Conservation (phyloP, 2,113 vertebrate species). For the Scytalopus superciliaris region DNA sequence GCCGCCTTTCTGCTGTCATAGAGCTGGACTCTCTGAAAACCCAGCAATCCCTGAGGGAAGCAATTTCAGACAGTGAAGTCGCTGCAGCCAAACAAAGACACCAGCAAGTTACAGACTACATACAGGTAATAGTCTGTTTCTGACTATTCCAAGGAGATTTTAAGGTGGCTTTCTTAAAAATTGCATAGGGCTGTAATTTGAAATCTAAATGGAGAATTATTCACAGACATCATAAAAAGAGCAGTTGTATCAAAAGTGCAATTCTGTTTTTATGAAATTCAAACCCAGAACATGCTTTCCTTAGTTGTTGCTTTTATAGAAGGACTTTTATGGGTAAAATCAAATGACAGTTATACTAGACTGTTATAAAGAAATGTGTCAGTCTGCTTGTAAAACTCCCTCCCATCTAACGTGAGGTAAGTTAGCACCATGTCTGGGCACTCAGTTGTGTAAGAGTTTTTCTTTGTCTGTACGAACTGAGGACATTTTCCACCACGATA, state of each 20-base stretch:
- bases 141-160: constrained; percentile 57
- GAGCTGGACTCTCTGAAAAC: constrained; percentile 96
- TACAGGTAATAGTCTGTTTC: constrained; percentile 84
- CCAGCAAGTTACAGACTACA: constrained; percentile 91
- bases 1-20: constrained; percentile 93
- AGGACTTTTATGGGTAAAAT: constrained; percentile 63
- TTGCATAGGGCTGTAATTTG: constrained; percentile 55
- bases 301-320: constrained; percentile 62
- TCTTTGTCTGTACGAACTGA: background rate
- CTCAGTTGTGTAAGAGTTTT: background rate
- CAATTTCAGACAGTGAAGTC: constrained; percentile 93
- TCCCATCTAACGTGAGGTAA: background rate
- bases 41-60: constrained; percentile 95
- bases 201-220: constrained; percentile 72
- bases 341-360: constrained; percentile 62
- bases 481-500: background rate
- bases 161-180: constrained; percentile 64
- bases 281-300: constrained; percentile 60
- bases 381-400: constrained; percentile 53
- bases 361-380: constrained; percentile 57
- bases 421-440: background rate
- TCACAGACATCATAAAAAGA: constrained; percentile 66
- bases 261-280: constrained; percentile 70
- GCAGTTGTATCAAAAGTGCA: constrained; percentile 65
- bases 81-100: constrained; percentile 90